These are phyloP conservation scores for Horisme vitalbata DNA, from an alignment of 2,888 invertebrate genomes.

Conservation along the genomic window DNA sequence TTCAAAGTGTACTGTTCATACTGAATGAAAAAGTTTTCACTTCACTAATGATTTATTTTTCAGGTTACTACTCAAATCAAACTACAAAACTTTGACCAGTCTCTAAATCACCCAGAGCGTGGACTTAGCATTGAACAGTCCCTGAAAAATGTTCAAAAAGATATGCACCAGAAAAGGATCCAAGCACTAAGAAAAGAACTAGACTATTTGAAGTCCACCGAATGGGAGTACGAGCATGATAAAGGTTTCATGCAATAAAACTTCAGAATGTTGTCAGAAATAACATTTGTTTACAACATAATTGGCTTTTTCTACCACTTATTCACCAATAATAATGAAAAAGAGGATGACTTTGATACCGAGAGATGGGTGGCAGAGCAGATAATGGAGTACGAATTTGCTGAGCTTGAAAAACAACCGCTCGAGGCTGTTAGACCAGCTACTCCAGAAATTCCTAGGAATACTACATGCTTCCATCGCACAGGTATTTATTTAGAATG, in stretches of 20 bases:
- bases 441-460: constrained; percentile 41
- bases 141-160: constrained; percentile 81
- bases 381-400: constrained; percentile 62
- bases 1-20: too few species aligned
- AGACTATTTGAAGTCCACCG: constrained; percentile 89
- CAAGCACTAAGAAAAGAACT: constrained; percentile 88
- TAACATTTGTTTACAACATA: constrained; percentile 64
- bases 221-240: constrained; percentile 91
- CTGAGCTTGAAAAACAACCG: constrained; percentile 20
- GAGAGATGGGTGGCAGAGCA: constrained; percentile 68
- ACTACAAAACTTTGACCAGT: constrained; percentile 69
- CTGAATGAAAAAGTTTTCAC: background rate
- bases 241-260: constrained; percentile 84
- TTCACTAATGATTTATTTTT: constrained; percentile 27
- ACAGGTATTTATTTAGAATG: constrained; percentile 49
- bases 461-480: constrained; percentile 60
- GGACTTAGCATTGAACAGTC: constrained; percentile 81
- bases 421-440: background rate
- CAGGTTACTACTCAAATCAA: constrained; percentile 58
- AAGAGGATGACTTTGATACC: constrained; percentile 49
- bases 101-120: constrained; percentile 78
- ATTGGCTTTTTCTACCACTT: constrained; percentile 34
- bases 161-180: constrained; percentile 88
- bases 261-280: constrained; percentile 69
- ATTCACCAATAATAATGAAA: constrained; percentile 45